Percentiles rank a stretch among this genome's conserved stretches.
These are phyloP conservation scores for Stichopus horrens DNA, from an alignment of 53 echinoderm and acorn worm species.

Conservation along the genomic window DNA sequence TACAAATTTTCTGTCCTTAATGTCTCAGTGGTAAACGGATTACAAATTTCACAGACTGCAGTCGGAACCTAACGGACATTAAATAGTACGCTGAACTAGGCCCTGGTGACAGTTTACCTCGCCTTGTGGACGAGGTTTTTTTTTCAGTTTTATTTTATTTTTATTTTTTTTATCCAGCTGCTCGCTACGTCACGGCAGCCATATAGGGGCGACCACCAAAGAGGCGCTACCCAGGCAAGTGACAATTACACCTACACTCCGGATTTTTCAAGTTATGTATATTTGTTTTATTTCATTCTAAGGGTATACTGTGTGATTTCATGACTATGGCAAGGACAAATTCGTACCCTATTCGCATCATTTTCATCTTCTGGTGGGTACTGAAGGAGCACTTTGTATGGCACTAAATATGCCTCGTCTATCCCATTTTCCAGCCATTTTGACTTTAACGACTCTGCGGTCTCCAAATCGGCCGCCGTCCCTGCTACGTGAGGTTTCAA, in stretches of 20 bases:
- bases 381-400: conserved; percentile 67
- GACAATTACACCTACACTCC: not conserved
- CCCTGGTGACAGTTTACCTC: no score
- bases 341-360: conserved; percentile 60
- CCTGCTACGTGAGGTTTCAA: conserved; percentile 74
- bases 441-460: conserved; percentile 51
- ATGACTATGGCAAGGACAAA: not conserved
- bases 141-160: no score
- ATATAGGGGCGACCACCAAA: no score
- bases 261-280: not conserved
- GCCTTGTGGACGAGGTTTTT: no score
- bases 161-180: no score
- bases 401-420: conserved; percentile 61
- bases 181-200: no score
- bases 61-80: no score
- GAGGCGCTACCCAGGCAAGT: not conserved
- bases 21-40: no score
- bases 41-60: no score
- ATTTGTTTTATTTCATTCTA: not conserved
- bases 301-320: not conserved
- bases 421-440: conserved; percentile 68
- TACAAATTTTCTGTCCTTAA: no score
- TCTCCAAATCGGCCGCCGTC: conserved; percentile 62
- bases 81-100: no score
- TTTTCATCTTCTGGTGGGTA: conserved; percentile 59